Base-by-base conservation (phyloP, 2,797 vertebrate genomes). In the Dendrocincla fuliginosa region DNA sequence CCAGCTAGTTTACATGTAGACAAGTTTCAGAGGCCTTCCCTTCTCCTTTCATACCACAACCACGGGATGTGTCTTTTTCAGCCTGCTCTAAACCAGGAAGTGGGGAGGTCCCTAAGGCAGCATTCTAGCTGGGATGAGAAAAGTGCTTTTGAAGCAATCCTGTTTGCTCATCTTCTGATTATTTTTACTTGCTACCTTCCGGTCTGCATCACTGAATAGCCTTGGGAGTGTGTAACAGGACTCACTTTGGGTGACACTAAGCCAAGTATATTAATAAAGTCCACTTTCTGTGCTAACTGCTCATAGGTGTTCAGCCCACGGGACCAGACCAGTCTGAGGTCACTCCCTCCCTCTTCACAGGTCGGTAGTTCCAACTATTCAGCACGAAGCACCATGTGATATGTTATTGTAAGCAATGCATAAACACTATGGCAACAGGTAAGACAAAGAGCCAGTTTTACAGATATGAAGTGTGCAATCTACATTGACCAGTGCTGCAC, bases 271-370 rank as follows among this genome's bases (percentile, higher is more conserved):
- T 64, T 10, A 17, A 52, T 6, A 30, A 52, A 64, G 28, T 3
- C 7, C 64, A 37, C 71, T 10, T 41, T 15, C 47, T 25, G 22
- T 19, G 39, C 39, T 57, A 50, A 57, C 18, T 10, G 50, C 55
- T 41, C 47, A 13, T 1, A 61, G 39, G 30, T 7, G 16, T 10
- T 76, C 42, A 44, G 22, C 3, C 1, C 0, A 3, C 9, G 23
- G 47, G 15, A n/a, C 46, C 20, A 42, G 61, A 50, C 24, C 2
- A 70, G 59, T 22, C 55, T 2, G 1, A 74, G 39, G 24, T 42
- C 32, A 7, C 44, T 33, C 41, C 41, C 35, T 52, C 13, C 14
- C 63, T 15, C 19, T 8, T 7, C 24, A 33, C 50, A 42, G 37
- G 47, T 55, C 41, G 37, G 44, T 8, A 32, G 9, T 23, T 56